Conservation (phyloP, 2,888 invertebrate species). For the Empis stercorea region DNA sequence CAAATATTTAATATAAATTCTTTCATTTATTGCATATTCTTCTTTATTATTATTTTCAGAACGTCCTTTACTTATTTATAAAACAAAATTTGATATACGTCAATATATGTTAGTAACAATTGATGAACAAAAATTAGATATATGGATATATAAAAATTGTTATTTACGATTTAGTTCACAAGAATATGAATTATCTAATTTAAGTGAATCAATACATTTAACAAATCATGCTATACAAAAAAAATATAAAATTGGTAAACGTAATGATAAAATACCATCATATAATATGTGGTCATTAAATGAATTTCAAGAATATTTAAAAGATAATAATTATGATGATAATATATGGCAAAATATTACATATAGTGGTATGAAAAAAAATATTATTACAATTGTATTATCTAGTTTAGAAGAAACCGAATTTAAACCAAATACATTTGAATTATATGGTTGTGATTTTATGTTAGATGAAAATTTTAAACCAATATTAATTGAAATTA, state of each 20-base stretch:
- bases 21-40: too few species aligned
- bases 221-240: slow-evolving; percentile 80
- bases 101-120: slow-evolving; percentile 72
- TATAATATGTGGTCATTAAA: slow-evolving; percentile 78
- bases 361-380: slow-evolving; percentile 74
- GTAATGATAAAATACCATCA: slow-evolving; percentile 45
- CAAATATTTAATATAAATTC: too few species aligned
- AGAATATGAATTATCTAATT: slow-evolving; percentile 60
- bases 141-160: slow-evolving; percentile 79
- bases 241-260: slow-evolving; percentile 36
- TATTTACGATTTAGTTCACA: slow-evolving; percentile 79
- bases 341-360: slow-evolving; percentile 56
- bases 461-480: slow-evolving; percentile 71
- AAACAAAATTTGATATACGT: slow-evolving; percentile 83
- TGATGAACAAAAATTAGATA: slow-evolving; percentile 56
- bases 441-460: slow-evolving; percentile 87
- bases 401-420: slow-evolving; percentile 63
- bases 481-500: slow-evolving; percentile 88
- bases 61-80: slow-evolving; percentile 65
- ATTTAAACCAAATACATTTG: slow-evolving; percentile 62
- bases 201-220: slow-evolving; percentile 75
- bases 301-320: slow-evolving; percentile 52
- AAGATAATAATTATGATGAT: slow-evolving; percentile 20
- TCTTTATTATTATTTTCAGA: slow-evolving; percentile 37
- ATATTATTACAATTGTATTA: slow-evolving; percentile 65